Evolutionary conservation across 2,113 vertebrate species (phyloP), one percentile per base, ranked within the genome.

Genomic region (Hemichromis elongatus): DNA sequence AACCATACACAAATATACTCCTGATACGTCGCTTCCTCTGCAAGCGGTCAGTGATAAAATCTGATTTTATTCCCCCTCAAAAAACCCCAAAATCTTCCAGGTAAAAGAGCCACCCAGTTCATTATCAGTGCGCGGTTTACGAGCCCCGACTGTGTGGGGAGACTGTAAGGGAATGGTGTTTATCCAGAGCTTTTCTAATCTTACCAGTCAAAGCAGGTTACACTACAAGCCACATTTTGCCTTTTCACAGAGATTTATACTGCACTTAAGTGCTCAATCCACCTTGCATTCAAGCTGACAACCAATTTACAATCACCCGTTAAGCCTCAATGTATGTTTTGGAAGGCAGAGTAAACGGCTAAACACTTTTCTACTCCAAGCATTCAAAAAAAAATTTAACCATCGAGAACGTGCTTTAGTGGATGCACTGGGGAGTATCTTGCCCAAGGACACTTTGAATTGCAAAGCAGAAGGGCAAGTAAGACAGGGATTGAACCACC

Each of bases 31-130:
- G 4, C 37, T 37, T 45, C 63, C 37, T 70, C 63, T 42, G 21
- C 37, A 70, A 68, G 21, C 21, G 16, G n/a, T 42, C 37, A 26
- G 63, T 24, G 24, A 68, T 26, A 68, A 68, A 42, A 45, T 26
- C 40, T 18, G 33, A n/a, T n/a, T n/a, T n/a, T n/a, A n/a, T n/a
- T n/a, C n/a, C n/a, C n/a, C n/a, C n/a, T n/a, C n/a, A n/a, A n/a
- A n/a, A n/a, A n/a, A n/a, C n/a, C n/a, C n/a, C n/a, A n/a, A 37
- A 63, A 63, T 63, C 35, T 66, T 66, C 21, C n/a, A 24, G 66
- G 66, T 70, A 18, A 70, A 70, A 70, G 40, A 26, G 37, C 70
- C 70, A 75, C n/a, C 6, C 6, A n/a, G 45, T 18, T 52, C 10
- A 52, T 33, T 75, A 13, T 30, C 70, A 75, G 10, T 3, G 3